Evolutionary conservation across 1,140 invertebrate species (phyloP), one percentile per base, ranked within the genome.

Genomic region (Thaumatotibia leucotreta): DNA sequence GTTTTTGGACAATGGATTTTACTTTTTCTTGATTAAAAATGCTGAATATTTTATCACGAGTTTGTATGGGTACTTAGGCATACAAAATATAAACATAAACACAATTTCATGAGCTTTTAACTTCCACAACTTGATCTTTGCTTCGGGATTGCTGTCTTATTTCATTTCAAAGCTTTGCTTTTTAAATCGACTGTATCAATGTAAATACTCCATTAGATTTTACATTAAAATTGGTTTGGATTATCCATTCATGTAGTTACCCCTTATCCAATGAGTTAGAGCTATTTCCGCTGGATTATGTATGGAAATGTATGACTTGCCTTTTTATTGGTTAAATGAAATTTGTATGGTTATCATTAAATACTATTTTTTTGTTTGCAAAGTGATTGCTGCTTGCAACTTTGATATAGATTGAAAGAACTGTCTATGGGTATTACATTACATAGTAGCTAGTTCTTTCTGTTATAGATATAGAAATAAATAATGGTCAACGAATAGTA

Each of bases 111-210:
- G n/a, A 58, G 23, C 24, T 29, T 58, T 29, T 14, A 27, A 27
- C 24, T 29, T 4, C 29, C 68, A 70, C 68, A 67, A 73, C 73
- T 82, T 75, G 74, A 76, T 75, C 73, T 79, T 75, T 76, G 80
- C 77, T 80, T 76, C 70, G 69, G 76, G 72, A 69, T 66, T 72
- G 52, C 52, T 58, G 52, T 58, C 52, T 61, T 74, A 50, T 77
- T 68, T 73, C 66, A 63, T 68, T 75, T 76, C 68, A 78, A 67
- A 67, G 75, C 80, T 79, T 81, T 58, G 75, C 75, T 75, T 75
- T 20, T 45, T 45, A 20, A 20, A 20, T 9, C 17, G 39, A 20
- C 39, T 20, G 14, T 45, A 20, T 20, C 39, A 20, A 45, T 45
- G 39, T 45, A 45, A 17, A 45, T 45, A 45, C 39, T 20, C 20